A percentile compares a stretch with the other conserved stretches of the same genome.
Evolutionary conservation across 2,113 vertebrate genomes (phyloP).

Genomic region (Pseudorasbora parva): DNA sequence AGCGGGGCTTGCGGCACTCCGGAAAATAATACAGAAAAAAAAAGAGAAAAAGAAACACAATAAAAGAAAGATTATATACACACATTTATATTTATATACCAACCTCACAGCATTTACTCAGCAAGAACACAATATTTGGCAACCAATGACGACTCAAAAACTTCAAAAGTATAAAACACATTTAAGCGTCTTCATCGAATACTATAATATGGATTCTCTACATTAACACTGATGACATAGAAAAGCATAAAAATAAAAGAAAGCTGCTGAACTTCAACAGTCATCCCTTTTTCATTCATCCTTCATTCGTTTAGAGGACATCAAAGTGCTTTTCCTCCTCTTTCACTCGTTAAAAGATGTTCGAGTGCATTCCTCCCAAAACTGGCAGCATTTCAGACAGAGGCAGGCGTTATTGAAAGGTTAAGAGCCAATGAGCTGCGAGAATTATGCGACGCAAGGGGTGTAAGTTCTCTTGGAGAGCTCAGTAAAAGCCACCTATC

Average conservation of each 20-base stretch:
- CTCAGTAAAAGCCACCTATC: conserved; percentile 71
- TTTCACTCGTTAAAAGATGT: conserved; percentile 50
- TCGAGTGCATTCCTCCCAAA: conserved; percentile 56
- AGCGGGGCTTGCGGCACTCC: conserved; percentile 68
- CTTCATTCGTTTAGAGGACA: conserved; percentile 24
- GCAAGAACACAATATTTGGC: conserved; percentile 77
- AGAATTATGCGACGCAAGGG: conserved; percentile 69
- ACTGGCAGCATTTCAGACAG: conserved; percentile 75
- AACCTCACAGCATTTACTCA: conserved; percentile 65
- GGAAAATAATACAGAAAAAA: conserved; percentile 69
- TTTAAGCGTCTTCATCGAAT: conserved; percentile 66
- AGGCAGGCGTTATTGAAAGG: conserved; percentile 57
- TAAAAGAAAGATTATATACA: conserved; percentile 62
- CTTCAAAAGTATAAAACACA: conserved; percentile 57
- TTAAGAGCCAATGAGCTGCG: conserved; percentile 59
- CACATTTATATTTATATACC: conserved; percentile 41
- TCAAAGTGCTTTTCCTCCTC: conserved; percentile 52
- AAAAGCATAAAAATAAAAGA: conserved; percentile 64
- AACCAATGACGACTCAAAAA: conserved; percentile 75
- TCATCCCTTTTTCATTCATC: conserved; percentile 63
- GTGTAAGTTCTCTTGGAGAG: conserved; percentile 69
- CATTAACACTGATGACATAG: conserved; percentile 73
- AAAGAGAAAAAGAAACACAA: conserved; percentile 67
- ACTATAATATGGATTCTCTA: conserved; percentile 72
- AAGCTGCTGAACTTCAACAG: conserved; percentile 70